Base-by-base conservation (phyloP, 2,113 vertebrate genomes). In the Todiramphus saurophagus region DNA sequence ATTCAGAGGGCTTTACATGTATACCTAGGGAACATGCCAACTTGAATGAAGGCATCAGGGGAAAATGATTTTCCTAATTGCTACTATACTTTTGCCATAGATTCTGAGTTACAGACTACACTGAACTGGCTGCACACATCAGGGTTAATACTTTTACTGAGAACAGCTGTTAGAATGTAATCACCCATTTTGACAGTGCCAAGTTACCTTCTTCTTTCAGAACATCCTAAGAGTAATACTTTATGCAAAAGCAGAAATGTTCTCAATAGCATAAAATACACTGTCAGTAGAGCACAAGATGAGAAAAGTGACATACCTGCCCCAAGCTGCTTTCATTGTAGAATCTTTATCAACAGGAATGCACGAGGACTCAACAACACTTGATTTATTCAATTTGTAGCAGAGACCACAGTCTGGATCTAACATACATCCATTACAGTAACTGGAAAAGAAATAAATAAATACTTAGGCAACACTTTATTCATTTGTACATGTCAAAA, bases 321-420 rank as follows among this genome's bases (percentile, higher is more conserved):
- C 99, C 99, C 99, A 99, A 13, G 99, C 99, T 27, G 99, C 99
- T 83, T 97, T 98, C 84, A 98, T 98, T 20, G 98, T 99, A 89
- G 99, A 99, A 62, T 97, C 98, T 94, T 97, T 98, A 97, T 98
- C 98, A 96, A 99, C 98, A 43, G 99, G 98, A 84, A 98, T 97
- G 44, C 99, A 99, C 46, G 99, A 99, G 82, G 99, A 98, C 79
- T 99, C 97, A 51, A 98, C 89, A 89, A 99, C 97, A 27, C 96
- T 96, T 10, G 99, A 98, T 79, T 96, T 97, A 92, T 99, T 99
- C 95, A 99, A 97, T 96, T 98, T 98, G 97, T 99, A 99, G 97
- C 99, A 99, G 97, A 99, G 99, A 21, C 99, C 99, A 62, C 99
- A 99, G 89, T 97, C 94, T 30, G 99, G 99, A 97, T 99, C 99